Conservation (phyloP, 2,888 invertebrate species). For the Lamproptera curius region DNA sequence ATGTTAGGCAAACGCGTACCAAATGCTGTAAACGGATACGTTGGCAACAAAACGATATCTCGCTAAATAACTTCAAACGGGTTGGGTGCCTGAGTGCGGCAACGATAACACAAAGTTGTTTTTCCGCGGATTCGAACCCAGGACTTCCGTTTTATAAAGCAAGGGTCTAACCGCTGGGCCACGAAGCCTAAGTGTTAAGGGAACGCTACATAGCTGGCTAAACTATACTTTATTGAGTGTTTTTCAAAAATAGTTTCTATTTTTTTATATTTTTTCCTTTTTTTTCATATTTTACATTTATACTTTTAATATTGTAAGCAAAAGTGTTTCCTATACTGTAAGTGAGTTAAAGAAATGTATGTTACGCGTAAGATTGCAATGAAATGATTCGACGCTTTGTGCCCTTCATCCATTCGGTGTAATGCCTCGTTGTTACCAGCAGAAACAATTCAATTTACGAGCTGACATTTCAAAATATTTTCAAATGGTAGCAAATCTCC, state of each 20-base stretch:
- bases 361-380: conserved; percentile 20
- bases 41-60: conserved; percentile 14
- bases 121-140: too few relatives aligned
- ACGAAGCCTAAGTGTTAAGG: too few relatives aligned
- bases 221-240: too few relatives aligned
- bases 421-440: conserved; percentile 39
- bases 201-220: too few relatives aligned
- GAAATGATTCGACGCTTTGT: conserved; percentile 29
- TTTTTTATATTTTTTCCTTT: too few relatives aligned
- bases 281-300: too few relatives aligned
- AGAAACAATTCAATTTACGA: conserved; percentile 42
- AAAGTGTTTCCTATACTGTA: neutral
- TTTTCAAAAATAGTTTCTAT: too few relatives aligned
- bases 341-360: conserved; percentile 44
- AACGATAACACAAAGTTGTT: too few relatives aligned
- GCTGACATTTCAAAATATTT: conserved; percentile 41
- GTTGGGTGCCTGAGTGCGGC: neutral
- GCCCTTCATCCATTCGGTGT: conserved; percentile 43
- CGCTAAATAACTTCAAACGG: conserved; percentile 14
- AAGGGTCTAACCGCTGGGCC: too few relatives aligned
- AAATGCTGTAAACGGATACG: neutral
- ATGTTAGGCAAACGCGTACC: too few relatives aligned
- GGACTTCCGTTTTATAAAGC: too few relatives aligned
- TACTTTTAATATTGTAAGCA: too few relatives aligned
- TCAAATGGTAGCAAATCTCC: conserved; percentile 37